phyloP scores from a whole-genome alignment of 2,888 invertebrate genomes.

The Lagria hirta region DNA sequence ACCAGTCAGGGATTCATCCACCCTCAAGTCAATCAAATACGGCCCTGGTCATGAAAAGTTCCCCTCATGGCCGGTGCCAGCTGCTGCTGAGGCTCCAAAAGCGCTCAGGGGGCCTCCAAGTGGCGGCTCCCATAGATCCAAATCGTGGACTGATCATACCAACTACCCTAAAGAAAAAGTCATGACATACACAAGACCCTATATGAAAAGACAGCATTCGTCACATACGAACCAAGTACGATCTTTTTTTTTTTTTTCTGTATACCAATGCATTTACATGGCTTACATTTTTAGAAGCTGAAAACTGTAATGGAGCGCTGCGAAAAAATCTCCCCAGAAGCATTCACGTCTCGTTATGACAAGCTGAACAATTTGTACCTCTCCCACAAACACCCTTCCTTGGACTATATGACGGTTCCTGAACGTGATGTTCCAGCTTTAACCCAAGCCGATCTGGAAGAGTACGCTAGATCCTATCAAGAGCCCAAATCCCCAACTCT shows the following conservation, averaged over 20 bases:
- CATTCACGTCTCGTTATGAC: conserved; percentile 58
- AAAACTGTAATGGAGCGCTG: conserved; percentile 71
- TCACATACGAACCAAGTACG: conserved; percentile 62
- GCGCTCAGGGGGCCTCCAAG: conserved; percentile 51
- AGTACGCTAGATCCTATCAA: conserved; percentile 65
- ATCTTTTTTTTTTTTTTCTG: background rate
- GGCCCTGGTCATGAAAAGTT: conserved; percentile 74
- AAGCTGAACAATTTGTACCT: conserved; percentile 55
- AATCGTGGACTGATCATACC: conserved; percentile 72
- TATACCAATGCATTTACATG: background rate
- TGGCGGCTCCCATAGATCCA: conserved; percentile 65
- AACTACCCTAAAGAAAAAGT: conserved; percentile 70
- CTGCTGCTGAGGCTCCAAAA: conserved; percentile 59
- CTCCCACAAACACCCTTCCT: conserved; percentile 65
- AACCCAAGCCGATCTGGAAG: conserved; percentile 70
- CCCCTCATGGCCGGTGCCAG: conserved; percentile 72
- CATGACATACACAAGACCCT: conserved; percentile 63
- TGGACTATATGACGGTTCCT: conserved; percentile 69
- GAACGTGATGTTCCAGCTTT: conserved; percentile 61
- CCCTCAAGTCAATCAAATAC: conserved; percentile 66
- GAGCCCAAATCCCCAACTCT: conserved; percentile 54
- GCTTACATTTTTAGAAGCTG: conserved; percentile 55
- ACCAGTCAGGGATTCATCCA: conserved; percentile 68
- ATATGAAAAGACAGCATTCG: conserved; percentile 63
- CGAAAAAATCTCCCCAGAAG: conserved; percentile 63